These are phyloP conservation scores for Mycteria americana DNA, from an alignment of 2,797 vertebrate species.

Conservation along the genomic window DNA sequence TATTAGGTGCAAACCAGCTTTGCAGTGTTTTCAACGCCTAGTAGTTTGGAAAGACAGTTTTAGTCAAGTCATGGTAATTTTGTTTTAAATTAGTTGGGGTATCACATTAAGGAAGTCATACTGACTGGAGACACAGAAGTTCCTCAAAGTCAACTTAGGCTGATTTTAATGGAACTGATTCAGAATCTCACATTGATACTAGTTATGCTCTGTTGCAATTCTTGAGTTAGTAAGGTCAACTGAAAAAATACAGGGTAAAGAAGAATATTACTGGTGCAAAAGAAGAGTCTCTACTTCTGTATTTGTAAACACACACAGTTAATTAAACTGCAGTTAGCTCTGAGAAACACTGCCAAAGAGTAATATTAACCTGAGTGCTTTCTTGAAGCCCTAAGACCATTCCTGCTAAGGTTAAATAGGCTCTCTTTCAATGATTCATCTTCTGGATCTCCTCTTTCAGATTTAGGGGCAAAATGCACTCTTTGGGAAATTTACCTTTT, in stretches of 20 bases:
- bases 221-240: background rate
- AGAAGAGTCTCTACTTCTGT: background rate
- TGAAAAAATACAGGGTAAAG: background rate
- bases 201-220: background rate
- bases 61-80: background rate
- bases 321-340: background rate
- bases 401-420: background rate
- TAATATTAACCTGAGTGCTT: background rate
- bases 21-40: background rate
- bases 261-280: background rate
- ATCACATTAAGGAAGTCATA: accelerated
- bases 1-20: background rate
- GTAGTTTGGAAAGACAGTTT: background rate
- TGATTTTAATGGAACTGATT: background rate
- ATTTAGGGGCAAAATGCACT: background rate
- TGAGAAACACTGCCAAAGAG: background rate
- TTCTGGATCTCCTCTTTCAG: background rate
- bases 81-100: background rate
- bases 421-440: background rate
- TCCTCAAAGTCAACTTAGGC: background rate
- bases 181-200: background rate
- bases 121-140: background rate
- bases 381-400: background rate
- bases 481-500: background rate
- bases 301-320: background rate